Base-by-base conservation (phyloP, 2,113 vertebrate species). In the Athene noctua region DNA sequence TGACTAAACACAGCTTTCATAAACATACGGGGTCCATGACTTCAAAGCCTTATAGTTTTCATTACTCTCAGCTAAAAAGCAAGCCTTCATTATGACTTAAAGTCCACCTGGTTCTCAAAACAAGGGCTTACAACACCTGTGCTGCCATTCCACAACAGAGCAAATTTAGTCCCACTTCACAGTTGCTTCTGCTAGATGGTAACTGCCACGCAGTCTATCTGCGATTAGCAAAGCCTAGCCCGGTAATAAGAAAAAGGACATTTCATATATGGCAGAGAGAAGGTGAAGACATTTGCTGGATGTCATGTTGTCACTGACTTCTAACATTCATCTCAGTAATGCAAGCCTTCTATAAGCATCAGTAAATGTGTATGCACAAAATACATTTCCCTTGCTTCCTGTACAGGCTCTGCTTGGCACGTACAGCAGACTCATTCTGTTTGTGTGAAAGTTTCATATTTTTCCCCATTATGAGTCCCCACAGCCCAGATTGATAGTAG, bases 401-500 rank as follows among this genome's bases (percentile, higher is more conserved):
- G 0, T n/a, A 34, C 88, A 81, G 58, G 30, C 67, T 66, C 40
- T 32, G 51, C 7, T 15, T 96, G 84, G 96, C 95, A 86, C 51
- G 51, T 25, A 27, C 14, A 66, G 46, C 44, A 54, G 13, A 8
- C 66, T 79, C 89, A 72, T 92, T 83, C 88, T 51, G 70, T 34
- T 70, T 73, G 29, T 94, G 84, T 80, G 81, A 73, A 97, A 97
- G 32, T 97, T 96, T 80, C 79, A 22, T 91, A 85, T 95, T 95
- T 95, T 91, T 82, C 70, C 40, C 80, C 70, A 91, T 95, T 92
- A 92, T 51, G 71, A 96, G 78, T 95, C 97, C 93, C 95, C 81
- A 86, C 71, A 96, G 97, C 79, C 92, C 94, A 97, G 94, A 91
- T 40, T 96, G 93, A 93, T 80, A 87, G 67, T 30, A 95, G 97